These are phyloP conservation scores for Oasisia sp. DNA, from an alignment of 2,888 invertebrate species.

Conservation along the genomic window DNA sequence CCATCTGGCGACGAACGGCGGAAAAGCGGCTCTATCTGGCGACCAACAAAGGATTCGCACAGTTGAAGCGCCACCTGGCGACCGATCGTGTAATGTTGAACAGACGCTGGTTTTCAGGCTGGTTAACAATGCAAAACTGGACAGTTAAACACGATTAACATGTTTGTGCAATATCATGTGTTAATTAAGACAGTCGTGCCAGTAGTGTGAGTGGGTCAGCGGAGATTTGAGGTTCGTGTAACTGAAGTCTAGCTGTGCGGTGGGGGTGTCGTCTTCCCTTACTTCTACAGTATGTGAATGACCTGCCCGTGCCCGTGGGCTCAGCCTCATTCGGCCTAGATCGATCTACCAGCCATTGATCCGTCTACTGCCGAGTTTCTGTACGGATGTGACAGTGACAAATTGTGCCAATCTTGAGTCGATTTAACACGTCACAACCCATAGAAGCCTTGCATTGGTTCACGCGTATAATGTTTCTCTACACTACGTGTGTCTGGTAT, in stretches of 20 bases:
- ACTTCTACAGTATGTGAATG: too few relatives aligned
- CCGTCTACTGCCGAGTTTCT: neutral
- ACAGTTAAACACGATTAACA: neutral
- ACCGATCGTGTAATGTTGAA: neutral
- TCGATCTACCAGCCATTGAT: neutral
- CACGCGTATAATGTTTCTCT: neutral
- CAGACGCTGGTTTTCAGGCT: too few relatives aligned
- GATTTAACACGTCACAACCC: too few relatives aligned
- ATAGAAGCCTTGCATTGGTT: too few relatives aligned
- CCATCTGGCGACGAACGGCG: neutral
- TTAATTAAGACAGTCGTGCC: neutral
- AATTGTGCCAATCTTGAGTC: too few relatives aligned
- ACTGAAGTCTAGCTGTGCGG: too few relatives aligned
- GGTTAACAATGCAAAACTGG: neutral
- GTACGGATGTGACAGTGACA: neutral
- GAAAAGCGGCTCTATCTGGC: neutral
- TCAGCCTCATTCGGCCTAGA: too few relatives aligned
- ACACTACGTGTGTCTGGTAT: neutral
- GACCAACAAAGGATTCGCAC: neutral
- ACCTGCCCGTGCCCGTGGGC: too few relatives aligned
- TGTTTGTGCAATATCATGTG: neutral
- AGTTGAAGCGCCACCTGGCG: neutral
- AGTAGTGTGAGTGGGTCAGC: too few relatives aligned
- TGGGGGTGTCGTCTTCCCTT: too few relatives aligned
- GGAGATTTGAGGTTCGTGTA: too few relatives aligned